phyloP scores from a whole-genome alignment of 2,797 vertebrate species.

The Alfaro cultratus region DNA sequence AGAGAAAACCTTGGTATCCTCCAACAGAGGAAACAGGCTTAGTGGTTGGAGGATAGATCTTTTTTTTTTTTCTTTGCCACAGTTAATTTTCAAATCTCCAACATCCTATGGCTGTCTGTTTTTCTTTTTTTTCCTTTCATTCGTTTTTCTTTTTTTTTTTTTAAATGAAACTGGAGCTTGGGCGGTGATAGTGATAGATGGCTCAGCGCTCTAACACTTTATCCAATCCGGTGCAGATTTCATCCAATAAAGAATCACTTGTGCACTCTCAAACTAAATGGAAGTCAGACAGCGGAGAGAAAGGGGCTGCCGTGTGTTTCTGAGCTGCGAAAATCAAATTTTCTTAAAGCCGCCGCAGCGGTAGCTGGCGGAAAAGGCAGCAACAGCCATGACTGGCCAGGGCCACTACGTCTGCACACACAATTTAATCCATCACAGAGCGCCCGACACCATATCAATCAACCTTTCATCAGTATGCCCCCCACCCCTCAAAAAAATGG shows the following conservation, averaged over 20 bases:
- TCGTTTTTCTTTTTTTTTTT: constrained; percentile 83
- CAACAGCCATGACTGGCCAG: constrained; percentile 86
- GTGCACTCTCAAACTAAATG: constrained; percentile 90
- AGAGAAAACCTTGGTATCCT: constrained; percentile 72
- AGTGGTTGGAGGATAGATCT: constrained; percentile 76
- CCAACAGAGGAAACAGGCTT: constrained; percentile 77
- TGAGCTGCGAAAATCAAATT: constrained; percentile 89
- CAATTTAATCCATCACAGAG: constrained; percentile 99
- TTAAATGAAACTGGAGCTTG: constrained; percentile 84
- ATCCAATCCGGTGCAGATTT: constrained; percentile 89
- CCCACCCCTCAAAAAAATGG: constrained; percentile 37
- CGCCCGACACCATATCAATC: constrained; percentile 96
- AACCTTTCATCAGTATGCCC: constrained; percentile 98
- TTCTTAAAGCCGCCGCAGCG: constrained; percentile 85
- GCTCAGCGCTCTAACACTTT: constrained; percentile 89
- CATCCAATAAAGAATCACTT: constrained; percentile 91
- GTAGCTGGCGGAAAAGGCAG: constrained; percentile 80
- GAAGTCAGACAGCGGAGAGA: constrained; percentile 87
- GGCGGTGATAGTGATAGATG: constrained; percentile 88
- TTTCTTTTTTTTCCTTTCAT: constrained; percentile 73
- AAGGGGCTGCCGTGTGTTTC: constrained; percentile 85
- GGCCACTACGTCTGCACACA: constrained; percentile 94
- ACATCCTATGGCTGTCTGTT: constrained; percentile 82
- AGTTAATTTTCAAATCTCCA: constrained; percentile 85
- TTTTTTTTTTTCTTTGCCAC: constrained; percentile 75